Base-by-base conservation (phyloP, 2,113 vertebrate genomes). In the Phocoena sinus region DNA sequence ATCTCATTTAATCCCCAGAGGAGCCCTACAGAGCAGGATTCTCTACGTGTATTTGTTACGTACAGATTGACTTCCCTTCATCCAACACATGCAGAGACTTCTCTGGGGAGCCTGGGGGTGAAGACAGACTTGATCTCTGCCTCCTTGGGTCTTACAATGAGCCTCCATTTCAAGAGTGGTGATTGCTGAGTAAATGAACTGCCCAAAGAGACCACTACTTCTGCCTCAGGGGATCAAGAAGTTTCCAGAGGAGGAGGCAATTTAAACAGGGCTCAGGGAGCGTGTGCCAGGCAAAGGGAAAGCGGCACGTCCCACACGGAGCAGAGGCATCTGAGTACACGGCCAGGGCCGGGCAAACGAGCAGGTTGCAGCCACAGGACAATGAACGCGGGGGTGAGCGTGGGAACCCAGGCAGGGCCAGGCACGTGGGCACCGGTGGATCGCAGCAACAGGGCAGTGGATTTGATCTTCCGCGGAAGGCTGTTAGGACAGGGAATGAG, bases 31-130 rank as follows among this genome's bases (percentile, higher is more conserved):
- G 23, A 56, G 56, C 7, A 65, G 41, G 33, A 41, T 25, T n/a
- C 31, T 2, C n/a, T 26, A 33, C 13, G 3, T 15, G 1, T 79
- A 60, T 5, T 44, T 21, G 28, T 6, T 53, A 56, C 0, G 2
- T 5, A 25, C 17, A 31, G n/a, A n/a, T 28, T 1, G 0, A 58
- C 13, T 14, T 14, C 3, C 62, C 38, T 36, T 21, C 23, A 9
- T 17, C 17, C 1, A 25, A 47, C 38, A 68, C 21, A 68, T 1
- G 4, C 5, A 36, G 50, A 23, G 58, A 26, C 20, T 23, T 83
- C 63, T 56, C 53, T 23, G 41, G 23, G 36, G 41, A 8, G 17
- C 44, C 15, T 18, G 20, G 6, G 9, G n/a, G 47, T 65, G 41
- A 38, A 58, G 31, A 23, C 68, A 70, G 70, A 62, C 79, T 53